phyloP scores from a whole-genome alignment of 2,113 vertebrate genomes.

The Rallus limicola region DNA sequence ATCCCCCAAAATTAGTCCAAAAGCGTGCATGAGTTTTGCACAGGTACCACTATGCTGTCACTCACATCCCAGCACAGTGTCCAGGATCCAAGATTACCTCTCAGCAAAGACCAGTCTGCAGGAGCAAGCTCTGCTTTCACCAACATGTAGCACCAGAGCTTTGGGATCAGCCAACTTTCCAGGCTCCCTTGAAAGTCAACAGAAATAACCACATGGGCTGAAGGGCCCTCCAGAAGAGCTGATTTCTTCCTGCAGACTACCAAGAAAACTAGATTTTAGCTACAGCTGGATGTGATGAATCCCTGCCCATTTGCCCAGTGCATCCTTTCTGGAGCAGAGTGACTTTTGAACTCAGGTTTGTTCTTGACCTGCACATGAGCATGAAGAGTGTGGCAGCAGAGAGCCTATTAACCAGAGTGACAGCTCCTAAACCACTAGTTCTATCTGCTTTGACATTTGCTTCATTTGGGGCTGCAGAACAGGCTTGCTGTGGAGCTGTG shows the following conservation, averaged over 20 bases:
- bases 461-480: background rate
- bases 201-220: background rate
- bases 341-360: background rate
- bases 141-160: background rate
- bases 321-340: background rate
- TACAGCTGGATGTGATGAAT: background rate
- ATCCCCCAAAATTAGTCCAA: background rate
- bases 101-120: background rate
- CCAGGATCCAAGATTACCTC: background rate
- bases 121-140: background rate
- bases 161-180: background rate
- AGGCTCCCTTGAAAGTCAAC: background rate
- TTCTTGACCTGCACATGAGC: background rate
- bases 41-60: background rate
- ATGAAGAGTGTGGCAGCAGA: background rate
- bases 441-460: slow-evolving; percentile 13
- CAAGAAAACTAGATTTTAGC: background rate
- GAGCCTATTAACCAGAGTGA: background rate
- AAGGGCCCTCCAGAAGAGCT: background rate
- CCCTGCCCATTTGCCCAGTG: background rate
- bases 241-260: background rate
- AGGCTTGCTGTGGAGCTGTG: background rate
- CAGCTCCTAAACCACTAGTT: background rate
- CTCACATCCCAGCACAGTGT: fast-evolving
- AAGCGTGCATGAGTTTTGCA: background rate